Percentiles rank a stretch among this genome's conserved stretches.
Conservation (phyloP, 2,797 vertebrate species). For the Glossophaga mutica region DNA sequence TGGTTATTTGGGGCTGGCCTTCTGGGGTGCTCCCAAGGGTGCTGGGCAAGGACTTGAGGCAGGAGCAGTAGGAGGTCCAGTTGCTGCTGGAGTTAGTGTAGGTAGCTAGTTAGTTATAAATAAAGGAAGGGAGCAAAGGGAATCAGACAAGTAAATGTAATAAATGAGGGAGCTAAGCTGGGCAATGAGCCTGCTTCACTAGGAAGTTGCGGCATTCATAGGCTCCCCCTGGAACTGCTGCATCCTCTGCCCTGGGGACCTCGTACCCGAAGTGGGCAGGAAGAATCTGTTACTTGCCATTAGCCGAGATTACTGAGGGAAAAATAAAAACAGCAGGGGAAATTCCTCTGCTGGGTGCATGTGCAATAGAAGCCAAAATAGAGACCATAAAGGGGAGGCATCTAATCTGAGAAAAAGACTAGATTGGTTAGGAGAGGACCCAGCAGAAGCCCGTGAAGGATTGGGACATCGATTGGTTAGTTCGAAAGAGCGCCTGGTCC, state of each 20-base stretch:
- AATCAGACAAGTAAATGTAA: not conserved
- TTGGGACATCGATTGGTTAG: not conserved
- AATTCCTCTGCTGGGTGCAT: not conserved
- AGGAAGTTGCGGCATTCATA: not conserved
- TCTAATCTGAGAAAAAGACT: not conserved
- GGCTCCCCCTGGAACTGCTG: no score
- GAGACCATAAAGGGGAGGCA: not conserved
- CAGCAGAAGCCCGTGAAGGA: not conserved
- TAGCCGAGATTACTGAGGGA: not conserved
- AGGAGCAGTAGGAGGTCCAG: not conserved
- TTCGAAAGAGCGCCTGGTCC: not conserved
- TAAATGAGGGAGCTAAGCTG: not conserved
- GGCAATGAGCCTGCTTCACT: not conserved
- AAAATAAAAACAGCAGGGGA: not conserved
- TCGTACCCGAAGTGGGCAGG: not conserved
- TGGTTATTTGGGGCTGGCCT: not conserved
- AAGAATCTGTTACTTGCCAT: not conserved
- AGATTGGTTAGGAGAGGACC: not conserved
- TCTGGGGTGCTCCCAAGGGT: not conserved
- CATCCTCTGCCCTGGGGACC: not conserved
- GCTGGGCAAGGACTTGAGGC: not conserved
- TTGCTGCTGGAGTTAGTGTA: not conserved
- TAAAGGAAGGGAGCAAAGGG: not conserved
- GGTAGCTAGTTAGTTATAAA: not conserved
- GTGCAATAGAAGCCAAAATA: not conserved